A percentile compares a stretch with the other conserved stretches of the same genome.
These are phyloP conservation scores for Eulemur coronatus DNA, from an alignment of 2,797 vertebrate species.

Conservation along the genomic window DNA sequence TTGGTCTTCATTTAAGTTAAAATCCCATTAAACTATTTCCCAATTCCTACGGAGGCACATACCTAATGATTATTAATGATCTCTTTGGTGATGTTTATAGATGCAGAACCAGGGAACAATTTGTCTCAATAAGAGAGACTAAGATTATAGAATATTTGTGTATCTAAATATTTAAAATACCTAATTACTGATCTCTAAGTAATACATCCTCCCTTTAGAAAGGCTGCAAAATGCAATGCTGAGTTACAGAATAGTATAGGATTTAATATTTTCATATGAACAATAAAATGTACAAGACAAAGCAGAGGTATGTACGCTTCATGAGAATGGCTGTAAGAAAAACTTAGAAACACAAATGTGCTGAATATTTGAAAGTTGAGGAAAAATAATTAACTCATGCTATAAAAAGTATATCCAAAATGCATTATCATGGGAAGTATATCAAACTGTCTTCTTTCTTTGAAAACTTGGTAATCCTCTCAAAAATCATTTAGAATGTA, in stretches of 20 bases:
- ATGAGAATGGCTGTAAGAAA: neutral
- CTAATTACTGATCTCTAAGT: constrained; percentile 40
- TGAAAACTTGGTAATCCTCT: neutral
- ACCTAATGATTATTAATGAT: constrained; percentile 65
- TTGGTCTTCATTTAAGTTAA: constrained; percentile 40
- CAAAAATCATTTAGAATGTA: neutral
- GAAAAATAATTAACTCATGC: neutral
- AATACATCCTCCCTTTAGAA: neutral
- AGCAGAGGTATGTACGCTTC: neutral
- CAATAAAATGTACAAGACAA: neutral
- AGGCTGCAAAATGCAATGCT: neutral
- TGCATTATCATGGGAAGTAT: neutral
- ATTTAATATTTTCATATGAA: constrained; percentile 42
- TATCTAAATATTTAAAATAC: constrained; percentile 70
- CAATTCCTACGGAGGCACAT: constrained; percentile 42
- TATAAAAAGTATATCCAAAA: neutral
- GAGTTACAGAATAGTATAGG: neutral
- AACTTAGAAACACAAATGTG: neutral
- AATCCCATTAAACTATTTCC: constrained; percentile 60
- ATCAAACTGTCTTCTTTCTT: neutral
- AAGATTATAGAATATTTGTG: constrained; percentile 52
- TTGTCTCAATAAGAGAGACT: constrained; percentile 63
- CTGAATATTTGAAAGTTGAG: neutral
- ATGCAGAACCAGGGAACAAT: constrained; percentile 57
- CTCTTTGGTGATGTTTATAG: constrained; percentile 58